phyloP scores from a whole-genome alignment of 2,797 vertebrate species.

The Lophius americanus region DNA sequence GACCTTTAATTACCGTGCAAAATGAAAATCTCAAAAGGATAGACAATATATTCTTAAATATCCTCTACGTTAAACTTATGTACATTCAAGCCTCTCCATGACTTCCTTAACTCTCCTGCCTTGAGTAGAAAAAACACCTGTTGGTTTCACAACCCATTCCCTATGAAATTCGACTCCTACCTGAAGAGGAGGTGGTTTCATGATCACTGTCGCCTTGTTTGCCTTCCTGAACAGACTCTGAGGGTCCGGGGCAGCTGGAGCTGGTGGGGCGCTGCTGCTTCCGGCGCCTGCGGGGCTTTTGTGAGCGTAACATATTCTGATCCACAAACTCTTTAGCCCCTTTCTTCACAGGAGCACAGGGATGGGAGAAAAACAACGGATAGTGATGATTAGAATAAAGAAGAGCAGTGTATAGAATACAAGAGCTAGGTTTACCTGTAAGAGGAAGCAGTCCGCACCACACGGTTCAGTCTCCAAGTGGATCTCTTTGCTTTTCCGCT shows the following conservation, averaged over 20 bases:
- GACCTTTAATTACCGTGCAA: neutral
- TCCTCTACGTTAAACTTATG: neutral
- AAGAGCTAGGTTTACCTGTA: slow-evolving; percentile 82
- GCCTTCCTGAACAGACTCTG: slow-evolving; percentile 82
- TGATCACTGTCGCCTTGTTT: slow-evolving; percentile 94
- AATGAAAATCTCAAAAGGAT: neutral
- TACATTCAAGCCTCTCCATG: neutral
- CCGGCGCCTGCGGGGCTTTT: slow-evolving; percentile 87
- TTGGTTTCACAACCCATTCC: neutral
- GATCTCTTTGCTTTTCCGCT: slow-evolving; percentile 96
- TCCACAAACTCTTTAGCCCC: slow-evolving; percentile 97
- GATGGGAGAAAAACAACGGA: neutral
- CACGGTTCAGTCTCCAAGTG: slow-evolving; percentile 94
- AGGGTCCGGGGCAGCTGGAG: slow-evolving; percentile 83
- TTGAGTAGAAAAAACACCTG: neutral
- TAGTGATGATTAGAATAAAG: neutral
- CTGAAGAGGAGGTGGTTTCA: slow-evolving; percentile 88
- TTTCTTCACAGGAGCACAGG: slow-evolving; percentile 81
- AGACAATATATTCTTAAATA: neutral
- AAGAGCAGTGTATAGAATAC: neutral
- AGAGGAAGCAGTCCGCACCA: slow-evolving; percentile 92
- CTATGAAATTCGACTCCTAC: slow-evolving; percentile 37
- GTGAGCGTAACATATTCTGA: slow-evolving; percentile 89
- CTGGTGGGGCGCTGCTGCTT: slow-evolving; percentile 83
- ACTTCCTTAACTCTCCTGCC: neutral